Evolutionary conservation across 2,797 vertebrate species (phyloP).

Genomic region (Heliangelus exortis): DNA sequence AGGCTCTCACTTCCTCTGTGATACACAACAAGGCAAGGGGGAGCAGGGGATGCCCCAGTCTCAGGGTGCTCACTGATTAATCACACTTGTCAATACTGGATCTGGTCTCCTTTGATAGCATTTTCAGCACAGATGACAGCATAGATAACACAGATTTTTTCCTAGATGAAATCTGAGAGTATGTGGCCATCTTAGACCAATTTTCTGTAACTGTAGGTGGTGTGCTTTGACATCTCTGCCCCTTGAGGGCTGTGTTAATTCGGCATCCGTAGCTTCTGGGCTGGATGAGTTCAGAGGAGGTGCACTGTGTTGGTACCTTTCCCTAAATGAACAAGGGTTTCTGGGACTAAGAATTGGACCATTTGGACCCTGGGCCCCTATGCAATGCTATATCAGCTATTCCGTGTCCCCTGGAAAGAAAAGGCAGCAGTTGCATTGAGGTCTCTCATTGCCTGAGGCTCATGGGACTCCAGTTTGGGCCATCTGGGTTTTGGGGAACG

Average conservation of each 20-base stretch:
- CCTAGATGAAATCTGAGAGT: background rate
- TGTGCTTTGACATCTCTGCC: background rate
- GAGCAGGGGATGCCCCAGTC: background rate
- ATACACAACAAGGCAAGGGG: background rate
- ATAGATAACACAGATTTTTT: background rate
- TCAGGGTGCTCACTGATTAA: background rate
- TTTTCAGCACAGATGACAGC: constrained; percentile 1
- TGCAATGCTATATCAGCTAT: background rate
- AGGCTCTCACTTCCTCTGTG: background rate
- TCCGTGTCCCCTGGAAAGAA: background rate
- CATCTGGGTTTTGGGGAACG: background rate
- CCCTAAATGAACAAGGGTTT: background rate
- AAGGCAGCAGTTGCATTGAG: background rate
- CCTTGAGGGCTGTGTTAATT: background rate
- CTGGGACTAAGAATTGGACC: background rate
- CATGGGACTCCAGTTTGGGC: background rate
- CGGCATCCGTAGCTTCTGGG: background rate
- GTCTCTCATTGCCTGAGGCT: background rate
- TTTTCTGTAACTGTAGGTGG: background rate
- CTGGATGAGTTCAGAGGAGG: background rate
- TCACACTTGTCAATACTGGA: background rate
- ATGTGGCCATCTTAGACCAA: background rate
- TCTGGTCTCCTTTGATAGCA: background rate
- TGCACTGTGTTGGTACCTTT: background rate
- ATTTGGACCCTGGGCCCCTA: background rate